Evolutionary conservation across 2,797 vertebrate species (phyloP).

Genomic region (Phalanger gymnotis): DNA sequence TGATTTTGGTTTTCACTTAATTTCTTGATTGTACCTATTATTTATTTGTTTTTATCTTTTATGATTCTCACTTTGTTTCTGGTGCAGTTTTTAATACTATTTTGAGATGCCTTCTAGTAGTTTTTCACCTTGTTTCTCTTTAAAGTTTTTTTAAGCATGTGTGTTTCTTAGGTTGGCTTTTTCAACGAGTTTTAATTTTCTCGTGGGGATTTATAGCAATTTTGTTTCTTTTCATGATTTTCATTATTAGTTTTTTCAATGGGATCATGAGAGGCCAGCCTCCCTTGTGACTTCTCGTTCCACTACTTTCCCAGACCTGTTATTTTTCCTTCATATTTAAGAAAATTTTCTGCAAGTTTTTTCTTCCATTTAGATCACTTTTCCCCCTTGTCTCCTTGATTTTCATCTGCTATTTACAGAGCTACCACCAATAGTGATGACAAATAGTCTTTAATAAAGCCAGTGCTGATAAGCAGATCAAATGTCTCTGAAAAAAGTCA

Average conservation of each 20-base stretch:
- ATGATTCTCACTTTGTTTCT: neutral
- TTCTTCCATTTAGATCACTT: slow-evolving; percentile 2
- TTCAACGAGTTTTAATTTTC: neutral
- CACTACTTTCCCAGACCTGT: neutral
- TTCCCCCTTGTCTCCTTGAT: neutral
- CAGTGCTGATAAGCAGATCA: slow-evolving; percentile 4
- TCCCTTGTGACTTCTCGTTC: neutral
- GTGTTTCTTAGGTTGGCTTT: neutral
- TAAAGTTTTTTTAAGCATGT: neutral
- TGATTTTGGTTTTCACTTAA: neutral
- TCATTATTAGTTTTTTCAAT: neutral
- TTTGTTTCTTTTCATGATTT: neutral
- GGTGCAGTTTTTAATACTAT: neutral
- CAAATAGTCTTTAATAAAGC: slow-evolving; percentile 49
- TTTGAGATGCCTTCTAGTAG: neutral
- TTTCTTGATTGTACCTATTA: neutral
- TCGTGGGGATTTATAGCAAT: neutral
- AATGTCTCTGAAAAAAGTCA: neutral
- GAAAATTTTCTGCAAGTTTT: slow-evolving; percentile 36
- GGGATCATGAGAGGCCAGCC: neutral
- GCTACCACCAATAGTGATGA: neutral
- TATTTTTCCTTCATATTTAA: slow-evolving; percentile 44
- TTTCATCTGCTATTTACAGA: slow-evolving; percentile 20
- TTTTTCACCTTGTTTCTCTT: neutral
- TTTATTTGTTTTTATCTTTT: neutral